Base-by-base conservation (phyloP, 2,113 vertebrate species). In the Anolis carolinensis region DNA sequence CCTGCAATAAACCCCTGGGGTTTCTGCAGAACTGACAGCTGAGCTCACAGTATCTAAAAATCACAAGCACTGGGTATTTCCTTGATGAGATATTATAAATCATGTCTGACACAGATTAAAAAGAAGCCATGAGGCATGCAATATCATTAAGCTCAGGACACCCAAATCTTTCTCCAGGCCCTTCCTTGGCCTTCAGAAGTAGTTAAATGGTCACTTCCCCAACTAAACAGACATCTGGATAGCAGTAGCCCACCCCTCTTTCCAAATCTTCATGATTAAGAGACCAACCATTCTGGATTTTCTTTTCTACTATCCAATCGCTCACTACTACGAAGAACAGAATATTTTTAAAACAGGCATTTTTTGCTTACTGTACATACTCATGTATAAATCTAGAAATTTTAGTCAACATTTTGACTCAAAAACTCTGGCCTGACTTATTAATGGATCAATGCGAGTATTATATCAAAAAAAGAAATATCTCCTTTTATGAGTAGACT, bases 41-140 rank as follows among this genome's bases (percentile, higher is more conserved):
- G 6, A 65, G 55, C 0, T 1, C 62, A 16, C 1, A 0, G 36
- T 0, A 5, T 4, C 74, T 21, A 73, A 77, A 85, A 90, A 73
- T 81, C 48, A 84, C 4, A 0, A 72, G 79, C 90, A 92, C 90
- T 91, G 91, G 91, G 88, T 91, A 93, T 84, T 6, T 88, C n/a
- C 50, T 50, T 1, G 79, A 86, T 0, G 16, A 88, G 90, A 90
- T 87, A 72, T 32, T 55, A 62, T 59, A 81, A 85, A 85, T 36
- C 0, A 0, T 65, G 71, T 50, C 48, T 82, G 81, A 20, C 83
- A 81, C 74, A 87, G 72, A 39, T 36, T 59, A 72, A 52, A 83
- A 87, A 76, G 83, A 0, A 0, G 68, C 84, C 16, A 23, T 34
- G 83, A 34, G 89, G 74, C 79, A 0, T 82, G 62, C 27, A 0